Evolutionary conservation across 2,797 vertebrate genomes (phyloP), one percentile per base, ranked within the genome.

Genomic region (Myripristis jacobus): DNA sequence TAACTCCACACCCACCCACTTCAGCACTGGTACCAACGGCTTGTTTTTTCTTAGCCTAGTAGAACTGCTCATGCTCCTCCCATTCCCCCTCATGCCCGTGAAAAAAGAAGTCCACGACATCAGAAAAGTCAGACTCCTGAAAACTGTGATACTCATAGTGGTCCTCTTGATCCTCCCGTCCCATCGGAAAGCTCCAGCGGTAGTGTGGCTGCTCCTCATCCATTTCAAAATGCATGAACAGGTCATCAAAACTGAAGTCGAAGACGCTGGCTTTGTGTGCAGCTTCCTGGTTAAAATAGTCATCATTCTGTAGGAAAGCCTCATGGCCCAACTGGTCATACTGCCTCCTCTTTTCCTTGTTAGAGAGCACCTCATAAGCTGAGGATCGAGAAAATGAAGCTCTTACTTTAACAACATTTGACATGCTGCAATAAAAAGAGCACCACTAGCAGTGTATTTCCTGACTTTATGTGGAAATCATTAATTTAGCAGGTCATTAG

Each of bases 311-410:
- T 21, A 87, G 56, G 73, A 85, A 91, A 12, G 69, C 77, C 13
- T 86, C n/a, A 1, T 89, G 86, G 36, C 88, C 89, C 52, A 84
- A 9, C 1, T 13, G 56, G 79, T 93, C 89, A 19, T 93, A 93
- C 3, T 64, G 68, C 21, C 21, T 83, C 81, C 88, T 91, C 48
- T 73, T 86, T 25, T 88, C 77, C 41, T 84, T 77, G 70, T 90
- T 70, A 31, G 89, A 91, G 16, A 94, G 91, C 47, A 91, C 89
- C 1, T 51, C 67, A 73, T 92, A 92, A 21, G 92, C 92, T 93
- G 19, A 53, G 24, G 36, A 27, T 76, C 15, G 38, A 62, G 46
- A 24, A 27, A 16, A 66, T 1, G 18, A 11, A 27, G 31, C 12
- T 34, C 22, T 19, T 12, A 10, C 51, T 48, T 46, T 56, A 47